Evolutionary conservation across 2,888 invertebrate species (phyloP), one percentile per base, ranked within the genome.

Genomic region (Branchinecta sandiegonensis): DNA sequence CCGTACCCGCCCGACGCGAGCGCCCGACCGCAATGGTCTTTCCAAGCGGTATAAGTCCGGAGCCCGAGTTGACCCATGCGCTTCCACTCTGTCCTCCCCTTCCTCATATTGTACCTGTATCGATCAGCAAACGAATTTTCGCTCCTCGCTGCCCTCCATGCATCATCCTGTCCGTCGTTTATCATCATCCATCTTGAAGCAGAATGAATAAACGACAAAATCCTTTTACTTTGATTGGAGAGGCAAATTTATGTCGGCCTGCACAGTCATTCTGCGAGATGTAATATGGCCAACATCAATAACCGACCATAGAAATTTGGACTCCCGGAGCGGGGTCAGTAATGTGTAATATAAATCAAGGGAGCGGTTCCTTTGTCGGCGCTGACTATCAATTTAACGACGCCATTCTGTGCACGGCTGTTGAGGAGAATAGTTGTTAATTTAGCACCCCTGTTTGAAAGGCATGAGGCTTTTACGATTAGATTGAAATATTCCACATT

Each of bases 371-470:
- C 63, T 56, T 56, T 56, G 63, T 56, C 63, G 63, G 63, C 23
- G n/a, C 63, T 37, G 63, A 23, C 63, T 56, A 56, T 56, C 63
- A 56, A 56, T 56, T 56, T 56, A 56, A 56, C 63, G 63, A 56
- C 23, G 23, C 63, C 23, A 23, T 56, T 23, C 11, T 11, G 23
- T 56, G 63, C 63, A 56, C 63, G 63, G 63, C 63, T 56, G 63
- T 56, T 56, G 14, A 17, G 63, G 23, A 56, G 63, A 56, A 56
- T 56, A 17, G 63, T 56, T 56, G 63, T 56, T 56, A 56, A 56
- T 56, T 56, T 56, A 56, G 63, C 63, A 56, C 63, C 63, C 63
- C 63, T 56, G 63, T 56, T 56, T 56, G 63, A 56, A 56, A 56
- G 63, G 63, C 63, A 56, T 56, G 63, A 56, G 63, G 63, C n/a